These are phyloP conservation scores for Drosophila pseudoobscura DNA, from an alignment of 1,140 invertebrate genomes.

Conservation along the genomic window DNA sequence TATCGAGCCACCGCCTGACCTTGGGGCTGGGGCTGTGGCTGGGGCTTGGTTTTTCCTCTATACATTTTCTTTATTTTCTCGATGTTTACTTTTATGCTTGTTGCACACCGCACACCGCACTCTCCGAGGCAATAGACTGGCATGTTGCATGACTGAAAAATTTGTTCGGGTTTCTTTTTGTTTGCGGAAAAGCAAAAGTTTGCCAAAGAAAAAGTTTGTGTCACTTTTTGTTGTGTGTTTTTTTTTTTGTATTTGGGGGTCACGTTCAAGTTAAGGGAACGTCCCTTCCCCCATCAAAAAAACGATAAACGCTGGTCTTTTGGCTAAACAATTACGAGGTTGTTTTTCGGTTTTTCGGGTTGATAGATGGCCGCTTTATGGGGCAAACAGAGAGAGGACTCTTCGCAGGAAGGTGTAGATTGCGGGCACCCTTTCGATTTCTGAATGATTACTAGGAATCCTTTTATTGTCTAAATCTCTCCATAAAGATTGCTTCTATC, in stretches of 20 bases:
- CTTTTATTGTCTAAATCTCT: too few relatives aligned
- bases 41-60: slow-evolving; percentile 26
- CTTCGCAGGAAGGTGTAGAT: too few relatives aligned
- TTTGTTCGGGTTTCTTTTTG: slow-evolving; percentile 19
- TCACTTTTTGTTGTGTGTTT: slow-evolving; percentile 37
- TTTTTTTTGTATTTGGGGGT: slow-evolving; percentile 16
- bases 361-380: slow-evolving; percentile 10
- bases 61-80: slow-evolving; percentile 2
- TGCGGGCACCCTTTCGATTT: too few relatives aligned
- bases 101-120: slow-evolving; percentile 19
- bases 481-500: too few relatives aligned
- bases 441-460: too few relatives aligned
- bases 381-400: background rate
- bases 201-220: slow-evolving; percentile 41
- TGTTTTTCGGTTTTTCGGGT: background rate
- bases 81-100: slow-evolving; percentile 33
- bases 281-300: background rate
- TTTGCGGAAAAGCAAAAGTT: slow-evolving; percentile 32
- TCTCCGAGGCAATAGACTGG: slow-evolving; percentile 6
- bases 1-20: slow-evolving; percentile 30
- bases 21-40: slow-evolving; percentile 2
- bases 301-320: slow-evolving; percentile 4
- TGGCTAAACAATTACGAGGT: slow-evolving; percentile 41
- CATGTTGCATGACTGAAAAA: slow-evolving; percentile 23
- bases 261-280: slow-evolving; percentile 37